Evolutionary conservation across 2,888 invertebrate genomes (phyloP).

Genomic region (Deroplatys truncata): DNA sequence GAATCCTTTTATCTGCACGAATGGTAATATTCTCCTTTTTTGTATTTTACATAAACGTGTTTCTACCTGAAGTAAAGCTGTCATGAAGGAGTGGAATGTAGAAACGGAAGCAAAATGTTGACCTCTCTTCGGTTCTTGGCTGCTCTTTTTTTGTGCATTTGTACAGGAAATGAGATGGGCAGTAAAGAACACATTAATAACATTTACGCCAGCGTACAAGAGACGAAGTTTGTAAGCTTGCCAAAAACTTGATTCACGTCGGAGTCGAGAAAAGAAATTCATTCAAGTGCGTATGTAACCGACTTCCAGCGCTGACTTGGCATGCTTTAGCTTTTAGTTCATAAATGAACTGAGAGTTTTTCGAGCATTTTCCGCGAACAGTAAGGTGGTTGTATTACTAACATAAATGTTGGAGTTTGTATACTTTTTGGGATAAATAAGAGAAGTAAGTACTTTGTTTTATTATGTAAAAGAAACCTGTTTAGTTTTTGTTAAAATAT

Average conservation of each 20-base stretch:
- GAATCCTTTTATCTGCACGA: neutral
- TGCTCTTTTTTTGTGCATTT: neutral
- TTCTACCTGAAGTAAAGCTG: neutral
- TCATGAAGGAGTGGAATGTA: too few relatives aligned
- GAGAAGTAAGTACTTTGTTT: too few relatives aligned
- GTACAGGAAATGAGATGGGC: neutral
- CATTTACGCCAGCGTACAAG: neutral
- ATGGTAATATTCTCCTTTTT: neutral
- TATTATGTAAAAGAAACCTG: too few relatives aligned
- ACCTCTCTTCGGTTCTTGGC: neutral
- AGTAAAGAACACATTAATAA: neutral
- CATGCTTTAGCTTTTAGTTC: too few relatives aligned
- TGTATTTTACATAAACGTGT: neutral
- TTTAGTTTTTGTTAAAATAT: too few relatives aligned
- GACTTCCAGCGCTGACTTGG: neutral
- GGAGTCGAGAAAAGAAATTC: neutral
- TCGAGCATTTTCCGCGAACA: too few relatives aligned
- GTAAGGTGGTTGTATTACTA: too few relatives aligned
- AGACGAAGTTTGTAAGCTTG: neutral
- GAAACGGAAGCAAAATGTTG: neutral
- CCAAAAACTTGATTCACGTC: neutral
- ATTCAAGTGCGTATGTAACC: neutral
- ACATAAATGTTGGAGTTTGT: too few relatives aligned
- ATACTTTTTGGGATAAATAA: too few relatives aligned
- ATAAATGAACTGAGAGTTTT: too few relatives aligned